Percentiles rank a stretch among this genome's conserved stretches.
Evolutionary conservation across 2,888 invertebrate species (phyloP).

Genomic region (Hymenopus coronatus): DNA sequence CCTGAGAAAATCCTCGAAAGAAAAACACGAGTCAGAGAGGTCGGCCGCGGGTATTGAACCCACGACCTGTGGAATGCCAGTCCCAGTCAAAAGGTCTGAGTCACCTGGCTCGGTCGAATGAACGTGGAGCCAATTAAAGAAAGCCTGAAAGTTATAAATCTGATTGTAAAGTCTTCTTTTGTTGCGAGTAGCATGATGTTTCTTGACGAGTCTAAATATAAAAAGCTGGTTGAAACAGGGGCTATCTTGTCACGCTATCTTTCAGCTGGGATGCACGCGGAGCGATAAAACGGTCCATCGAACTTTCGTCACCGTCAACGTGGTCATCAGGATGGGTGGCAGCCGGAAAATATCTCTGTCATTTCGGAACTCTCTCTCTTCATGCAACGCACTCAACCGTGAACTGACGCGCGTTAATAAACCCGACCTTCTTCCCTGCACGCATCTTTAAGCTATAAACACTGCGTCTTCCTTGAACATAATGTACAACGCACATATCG

Average conservation of each 20-base stretch:
- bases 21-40: too few species aligned
- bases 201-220: not conserved
- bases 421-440: not conserved
- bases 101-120: too few species aligned
- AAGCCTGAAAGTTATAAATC: too few species aligned
- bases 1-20: too few species aligned
- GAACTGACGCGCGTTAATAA: not conserved
- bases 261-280: not conserved
- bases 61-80: too few species aligned
- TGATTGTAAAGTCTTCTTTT: too few species aligned
- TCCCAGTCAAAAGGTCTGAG: too few species aligned
- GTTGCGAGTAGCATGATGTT: not conserved
- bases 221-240: not conserved
- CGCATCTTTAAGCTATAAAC: too few species aligned
- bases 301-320: not conserved
- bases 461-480: too few species aligned
- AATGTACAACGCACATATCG: too few species aligned
- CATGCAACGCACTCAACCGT: not conserved
- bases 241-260: not conserved
- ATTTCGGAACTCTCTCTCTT: not conserved
- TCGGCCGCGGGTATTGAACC: too few species aligned
- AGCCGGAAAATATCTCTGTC: not conserved
- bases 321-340: not conserved
- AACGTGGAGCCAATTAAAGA: too few species aligned
- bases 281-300: not conserved